phyloP scores from a whole-genome alignment of 1,140 invertebrate genomes.

The Lucilia cuprina region DNA sequence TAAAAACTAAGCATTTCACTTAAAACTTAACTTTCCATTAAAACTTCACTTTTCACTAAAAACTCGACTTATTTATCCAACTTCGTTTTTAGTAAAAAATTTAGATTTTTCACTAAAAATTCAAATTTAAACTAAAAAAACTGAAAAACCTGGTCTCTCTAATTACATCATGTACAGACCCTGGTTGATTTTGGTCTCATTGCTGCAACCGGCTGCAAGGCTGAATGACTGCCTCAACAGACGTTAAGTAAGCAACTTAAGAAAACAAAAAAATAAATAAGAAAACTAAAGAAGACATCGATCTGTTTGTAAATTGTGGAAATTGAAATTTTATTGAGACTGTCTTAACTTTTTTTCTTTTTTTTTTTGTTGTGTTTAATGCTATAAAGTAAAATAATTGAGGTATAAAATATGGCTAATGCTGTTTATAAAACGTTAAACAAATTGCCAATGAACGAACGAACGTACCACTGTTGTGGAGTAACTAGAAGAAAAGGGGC shows the following conservation, averaged over 20 bases:
- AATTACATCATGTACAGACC: background rate
- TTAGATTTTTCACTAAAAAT: too few species aligned
- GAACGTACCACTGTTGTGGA: background rate
- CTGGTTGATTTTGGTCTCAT: background rate
- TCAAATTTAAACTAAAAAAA: too few species aligned
- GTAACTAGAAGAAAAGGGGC: too few species aligned
- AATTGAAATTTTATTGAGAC: constrained; percentile 30
- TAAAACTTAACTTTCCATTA: too few species aligned
- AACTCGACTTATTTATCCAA: too few species aligned
- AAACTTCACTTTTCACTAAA: too few species aligned
- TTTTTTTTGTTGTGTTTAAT: too few species aligned
- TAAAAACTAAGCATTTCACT: too few species aligned
- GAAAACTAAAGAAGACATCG: background rate
- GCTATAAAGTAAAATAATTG: constrained; percentile 24
- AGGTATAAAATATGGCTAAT: constrained; percentile 28
- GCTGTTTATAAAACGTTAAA: constrained; percentile 33
- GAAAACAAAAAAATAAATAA: background rate
- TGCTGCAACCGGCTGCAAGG: too few species aligned
- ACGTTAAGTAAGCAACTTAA: background rate
- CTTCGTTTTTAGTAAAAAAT: too few species aligned
- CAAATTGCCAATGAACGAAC: constrained; percentile 22
- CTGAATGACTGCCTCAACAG: background rate
- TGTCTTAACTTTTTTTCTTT: background rate
- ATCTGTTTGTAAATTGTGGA: constrained; percentile 24
- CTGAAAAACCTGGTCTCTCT: background rate